Evolutionary conservation across 1,140 invertebrate species (phyloP), one percentile per base, ranked within the genome.

Genomic region (Leptestheria dahalacensis): DNA sequence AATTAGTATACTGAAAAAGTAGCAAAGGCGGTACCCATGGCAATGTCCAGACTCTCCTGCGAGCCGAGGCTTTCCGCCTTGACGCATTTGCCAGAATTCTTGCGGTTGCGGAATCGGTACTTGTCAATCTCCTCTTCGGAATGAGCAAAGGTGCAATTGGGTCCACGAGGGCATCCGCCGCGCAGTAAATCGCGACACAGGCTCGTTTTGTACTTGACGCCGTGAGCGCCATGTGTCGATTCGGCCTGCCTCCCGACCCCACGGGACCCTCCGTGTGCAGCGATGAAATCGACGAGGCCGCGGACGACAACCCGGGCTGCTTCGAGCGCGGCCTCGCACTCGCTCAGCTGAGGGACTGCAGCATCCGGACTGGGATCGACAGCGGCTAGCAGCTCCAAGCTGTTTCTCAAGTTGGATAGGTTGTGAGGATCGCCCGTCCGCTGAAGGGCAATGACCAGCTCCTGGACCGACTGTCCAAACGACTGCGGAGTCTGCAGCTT

Each of bases 401-500:
- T 84, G 57, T 79, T 77, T 63, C 85, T 77, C 63, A 91, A 74
- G 41, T 81, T 80, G 26, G 84, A 79, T 24, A 79, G 66, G 69
- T 91, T 86, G 56, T 84, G 86, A 1, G 90, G 89, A 74, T 97
- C 91, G 0, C 85, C 85, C 4, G 89, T 93, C 62, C 91, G 78
- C 69, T 96, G 91, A 60, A 96, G 73, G 0, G 89, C 91, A 62
- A 95, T 91, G 21, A 94, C 83, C 60, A 97, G 71, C 71, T 97
- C 92, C 70, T 92, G 89, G 1, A 95, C 85, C 47, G 86, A 88
- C 71, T 91, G 87, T 1, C 85, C 82, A 72, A 94, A 93, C 1
- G 86, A 89, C 64, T 90, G 85, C 0, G 90, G 90, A 15, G 89
- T 94, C 74, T 94, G 91, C 28, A 95, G 72, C 75, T 94, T 90